phyloP scores from a whole-genome alignment of 1,140 invertebrate genomes.

The Eumaeus atala region DNA sequence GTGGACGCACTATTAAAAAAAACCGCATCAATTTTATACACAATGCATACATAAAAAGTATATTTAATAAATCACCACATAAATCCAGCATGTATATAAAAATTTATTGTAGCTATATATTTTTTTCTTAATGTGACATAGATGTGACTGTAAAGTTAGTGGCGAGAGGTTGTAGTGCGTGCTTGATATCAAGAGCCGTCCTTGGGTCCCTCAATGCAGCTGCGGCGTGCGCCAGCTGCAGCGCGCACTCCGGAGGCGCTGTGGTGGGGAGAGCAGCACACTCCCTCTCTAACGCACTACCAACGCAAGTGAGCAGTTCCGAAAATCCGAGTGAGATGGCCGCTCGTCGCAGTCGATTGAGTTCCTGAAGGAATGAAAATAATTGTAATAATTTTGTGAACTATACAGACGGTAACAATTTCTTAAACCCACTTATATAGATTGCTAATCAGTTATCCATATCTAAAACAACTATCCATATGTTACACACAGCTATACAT shows the following conservation, averaged over 20 bases:
- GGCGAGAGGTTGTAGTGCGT: conserved; percentile 46
- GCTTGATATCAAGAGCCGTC: conserved; percentile 54
- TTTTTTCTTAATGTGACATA: conserved; percentile 39
- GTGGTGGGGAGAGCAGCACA: conserved; percentile 84
- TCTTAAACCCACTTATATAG: not conserved
- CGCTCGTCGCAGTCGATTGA: conserved; percentile 91
- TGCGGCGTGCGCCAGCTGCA: conserved; percentile 93
- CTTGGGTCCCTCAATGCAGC: conserved; percentile 57
- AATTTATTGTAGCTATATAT: not conserved
- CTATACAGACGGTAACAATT: not conserved
- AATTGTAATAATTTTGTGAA: too few species aligned
- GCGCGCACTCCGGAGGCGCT: conserved; percentile 89
- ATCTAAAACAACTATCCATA: too few species aligned
- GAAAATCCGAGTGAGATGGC: conserved; percentile 93
- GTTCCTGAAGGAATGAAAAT: conserved; percentile 78
- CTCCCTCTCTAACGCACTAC: conserved; percentile 91
- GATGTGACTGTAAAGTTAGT: conserved; percentile 48
- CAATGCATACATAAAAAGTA: too few species aligned
- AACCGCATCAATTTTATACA: too few species aligned
- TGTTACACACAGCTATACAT: too few species aligned
- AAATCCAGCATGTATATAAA: not conserved
- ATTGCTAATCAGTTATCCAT: too few species aligned
- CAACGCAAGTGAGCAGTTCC: conserved; percentile 84
- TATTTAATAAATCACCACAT: too few species aligned
- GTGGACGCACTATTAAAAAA: too few species aligned